Percentiles rank a stretch among this genome's conserved stretches.
phyloP scores from a whole-genome alignment of 2,113 vertebrate species.

The Naja naja region DNA sequence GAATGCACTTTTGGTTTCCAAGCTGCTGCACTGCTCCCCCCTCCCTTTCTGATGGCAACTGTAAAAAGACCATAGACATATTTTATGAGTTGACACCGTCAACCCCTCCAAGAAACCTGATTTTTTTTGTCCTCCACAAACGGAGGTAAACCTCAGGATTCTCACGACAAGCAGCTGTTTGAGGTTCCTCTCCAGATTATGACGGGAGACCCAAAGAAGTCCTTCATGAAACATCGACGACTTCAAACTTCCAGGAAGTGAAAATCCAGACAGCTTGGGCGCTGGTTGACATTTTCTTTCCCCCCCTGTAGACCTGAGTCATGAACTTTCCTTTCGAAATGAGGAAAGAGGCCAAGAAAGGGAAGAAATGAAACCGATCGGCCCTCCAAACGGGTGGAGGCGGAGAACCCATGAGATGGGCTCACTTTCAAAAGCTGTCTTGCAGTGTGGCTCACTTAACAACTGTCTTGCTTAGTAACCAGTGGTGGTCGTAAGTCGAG shows the following conservation, averaged over 20 bases:
- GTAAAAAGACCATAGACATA: too few relatives aligned
- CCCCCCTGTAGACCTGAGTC: neutral
- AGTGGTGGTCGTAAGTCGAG: too few relatives aligned
- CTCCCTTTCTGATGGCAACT: too few relatives aligned
- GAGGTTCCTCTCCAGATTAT: neutral
- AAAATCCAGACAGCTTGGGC: neutral
- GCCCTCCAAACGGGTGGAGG: neutral
- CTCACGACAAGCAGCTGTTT: neutral
- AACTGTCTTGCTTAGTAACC: too few relatives aligned
- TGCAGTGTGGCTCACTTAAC: rapidly evolving
- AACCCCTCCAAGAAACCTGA: neutral
- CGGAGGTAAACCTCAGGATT: neutral
- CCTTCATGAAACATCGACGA: rapidly evolving
- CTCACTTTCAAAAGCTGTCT: neutral
- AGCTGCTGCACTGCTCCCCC: too few relatives aligned
- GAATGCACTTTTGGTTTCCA: too few relatives aligned
- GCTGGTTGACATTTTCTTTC: too few relatives aligned
- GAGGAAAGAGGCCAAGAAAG: neutral
- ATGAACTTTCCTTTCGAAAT: neutral
- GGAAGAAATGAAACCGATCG: neutral
- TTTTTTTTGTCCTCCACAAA: neutral
- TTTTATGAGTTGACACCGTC: too few relatives aligned
- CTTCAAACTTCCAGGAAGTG: neutral
- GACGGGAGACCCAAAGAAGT: rapidly evolving
- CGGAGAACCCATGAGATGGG: neutral